Evolutionary conservation across 2,113 vertebrate species (phyloP), one percentile per base, ranked within the genome.

Genomic region (Carettochelys insculpta): DNA sequence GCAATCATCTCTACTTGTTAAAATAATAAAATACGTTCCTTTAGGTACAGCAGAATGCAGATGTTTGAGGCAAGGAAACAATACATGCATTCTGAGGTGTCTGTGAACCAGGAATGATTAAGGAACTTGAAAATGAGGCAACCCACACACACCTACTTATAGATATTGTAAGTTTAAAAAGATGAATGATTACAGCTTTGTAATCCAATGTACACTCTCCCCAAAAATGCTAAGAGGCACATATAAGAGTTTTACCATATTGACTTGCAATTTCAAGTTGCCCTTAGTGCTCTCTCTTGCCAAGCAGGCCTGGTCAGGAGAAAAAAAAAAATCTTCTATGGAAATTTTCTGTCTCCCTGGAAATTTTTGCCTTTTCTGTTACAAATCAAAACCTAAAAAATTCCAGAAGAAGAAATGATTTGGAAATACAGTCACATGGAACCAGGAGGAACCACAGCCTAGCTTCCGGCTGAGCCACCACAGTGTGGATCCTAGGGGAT

Each of bases 1-100:
- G 17, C n/a, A 68, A 68, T 38, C 20, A 20, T 38, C 8, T 68
- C 17, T 94, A 43, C 75, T 25, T 50, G 4, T 16, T 45, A 51
- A 38, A 41, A 2, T 7, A 50, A 47, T 17, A 43, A 85, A 91
- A 90, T 3, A 5, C n/a, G 38, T 75, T 75, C 24, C 11, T 75
- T 51, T 84, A 75, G 50, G 84, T 19, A 86, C 29, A 48, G 24
- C 5, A 8, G 85, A 83, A 8, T 0, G 86, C 65, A 90, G 12
- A 34, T n/a, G 20, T 90, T 25, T n/a, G n/a, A n/a, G n/a, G n/a
- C 24, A 90, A 84, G 79, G 52, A 7, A 20, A 45, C 5, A 61
- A 5, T 31, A 6, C 54, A 45, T 14, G 19, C 11, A 4, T 12
- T 24, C 41, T 5, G 38, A 0, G 2, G 17, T 25, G 12, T 43